Evolutionary conservation across 1,140 invertebrate genomes (phyloP).

Genomic region (Calliopsis andreniformis): DNA sequence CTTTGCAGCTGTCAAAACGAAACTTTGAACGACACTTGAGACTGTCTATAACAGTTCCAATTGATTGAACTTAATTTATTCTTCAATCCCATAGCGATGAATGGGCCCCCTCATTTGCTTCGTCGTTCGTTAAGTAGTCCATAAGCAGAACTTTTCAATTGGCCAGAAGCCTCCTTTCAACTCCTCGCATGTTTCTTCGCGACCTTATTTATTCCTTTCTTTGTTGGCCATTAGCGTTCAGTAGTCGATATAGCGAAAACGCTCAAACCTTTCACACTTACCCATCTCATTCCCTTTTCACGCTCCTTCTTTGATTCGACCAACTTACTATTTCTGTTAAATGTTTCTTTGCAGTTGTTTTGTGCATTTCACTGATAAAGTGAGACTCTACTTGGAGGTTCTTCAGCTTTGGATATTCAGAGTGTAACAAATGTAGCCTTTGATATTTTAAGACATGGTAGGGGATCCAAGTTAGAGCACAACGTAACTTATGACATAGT

Average conservation of each 20-base stretch:
- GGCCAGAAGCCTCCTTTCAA: constrained; percentile 50
- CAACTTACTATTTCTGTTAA: constrained; percentile 22
- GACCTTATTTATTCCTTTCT: constrained; percentile 60
- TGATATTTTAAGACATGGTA: too few relatives aligned
- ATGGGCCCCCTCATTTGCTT: constrained; percentile 53
- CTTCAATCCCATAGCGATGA: constrained; percentile 54
- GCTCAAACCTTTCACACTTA: constrained; percentile 11
- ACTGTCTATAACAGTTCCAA: constrained; percentile 9
- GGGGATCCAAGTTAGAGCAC: too few relatives aligned
- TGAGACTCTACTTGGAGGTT: too few relatives aligned
- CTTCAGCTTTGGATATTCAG: too few relatives aligned
- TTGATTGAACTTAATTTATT: constrained; percentile 69
- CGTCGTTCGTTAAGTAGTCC: constrained; percentile 58
- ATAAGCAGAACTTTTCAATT: constrained; percentile 61
- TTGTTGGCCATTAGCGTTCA: constrained; percentile 39
- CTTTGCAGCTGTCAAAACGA: not conserved
- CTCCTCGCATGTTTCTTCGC: constrained; percentile 38
- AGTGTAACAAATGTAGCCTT: too few relatives aligned
- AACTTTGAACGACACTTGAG: constrained; percentile 26
- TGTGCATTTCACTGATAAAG: not conserved
- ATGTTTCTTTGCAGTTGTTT: not conserved
- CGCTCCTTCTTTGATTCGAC: not conserved
- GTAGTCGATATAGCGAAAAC: constrained; percentile 52
- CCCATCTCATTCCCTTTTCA: not conserved
- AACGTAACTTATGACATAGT: too few relatives aligned